phyloP scores from a whole-genome alignment of 2,888 invertebrate genomes.

The Apoda limacodes region DNA sequence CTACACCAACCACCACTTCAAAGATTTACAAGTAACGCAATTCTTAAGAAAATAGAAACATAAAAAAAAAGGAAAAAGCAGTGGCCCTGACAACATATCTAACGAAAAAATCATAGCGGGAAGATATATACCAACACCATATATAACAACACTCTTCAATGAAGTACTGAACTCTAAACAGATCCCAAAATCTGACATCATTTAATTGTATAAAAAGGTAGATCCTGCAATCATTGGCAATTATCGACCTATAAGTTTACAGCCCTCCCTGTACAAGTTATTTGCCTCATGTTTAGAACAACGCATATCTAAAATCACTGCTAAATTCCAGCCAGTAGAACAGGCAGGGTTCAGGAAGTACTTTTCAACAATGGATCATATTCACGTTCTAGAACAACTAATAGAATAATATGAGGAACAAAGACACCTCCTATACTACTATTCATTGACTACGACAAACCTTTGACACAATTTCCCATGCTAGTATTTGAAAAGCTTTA shows the following conservation, averaged over 20 bases:
- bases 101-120: slow-evolving; percentile 6
- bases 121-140: not conserved
- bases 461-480: too few relatives aligned
- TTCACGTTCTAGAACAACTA: too few relatives aligned
- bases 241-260: slow-evolving; percentile 11
- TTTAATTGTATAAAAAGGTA: slow-evolving; percentile 14
- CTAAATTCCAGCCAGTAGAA: too few relatives aligned
- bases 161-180: not conserved
- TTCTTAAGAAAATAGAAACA: slow-evolving; percentile 10
- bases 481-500: too few relatives aligned
- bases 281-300: slow-evolving; percentile 12
- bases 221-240: slow-evolving; percentile 9
- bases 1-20: not conserved
- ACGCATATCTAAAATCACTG: too few relatives aligned
- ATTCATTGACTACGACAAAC: too few relatives aligned
- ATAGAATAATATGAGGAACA: too few relatives aligned
- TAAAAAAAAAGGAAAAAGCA: slow-evolving; percentile 8
- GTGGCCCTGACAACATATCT: slow-evolving; percentile 4
- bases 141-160: slow-evolving; percentile 3
- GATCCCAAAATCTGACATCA: slow-evolving; percentile 8
- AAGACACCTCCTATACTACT: too few relatives aligned
- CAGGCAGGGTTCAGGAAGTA: too few relatives aligned
- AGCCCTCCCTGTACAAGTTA: slow-evolving; percentile 14
- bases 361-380: too few relatives aligned
- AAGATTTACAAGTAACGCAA: too few relatives aligned